Conservation (phyloP, 2,113 vertebrate species). For the Rallus limicola region DNA sequence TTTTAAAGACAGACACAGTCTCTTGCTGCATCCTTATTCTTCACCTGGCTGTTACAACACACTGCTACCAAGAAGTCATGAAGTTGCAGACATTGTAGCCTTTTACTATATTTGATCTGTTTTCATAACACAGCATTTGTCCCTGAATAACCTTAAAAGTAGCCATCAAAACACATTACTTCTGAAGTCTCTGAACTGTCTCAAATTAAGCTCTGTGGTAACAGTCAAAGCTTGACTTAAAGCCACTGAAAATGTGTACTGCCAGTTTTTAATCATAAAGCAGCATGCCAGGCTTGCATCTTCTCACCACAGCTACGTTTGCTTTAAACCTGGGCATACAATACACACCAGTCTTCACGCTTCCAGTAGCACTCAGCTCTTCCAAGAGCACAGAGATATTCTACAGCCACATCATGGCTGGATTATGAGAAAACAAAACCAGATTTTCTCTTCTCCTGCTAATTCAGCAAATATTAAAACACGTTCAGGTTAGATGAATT, state of each 20-base stretch:
- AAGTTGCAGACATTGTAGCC: not conserved
- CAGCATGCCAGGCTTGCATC: rapidly evolving
- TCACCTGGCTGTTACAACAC: not conserved
- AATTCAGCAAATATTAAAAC: not conserved
- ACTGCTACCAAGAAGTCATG: not conserved
- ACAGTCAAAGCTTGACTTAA: not conserved
- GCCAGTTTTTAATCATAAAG: not conserved
- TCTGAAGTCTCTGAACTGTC: not conserved
- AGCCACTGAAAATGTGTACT: not conserved
- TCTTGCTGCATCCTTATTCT: not conserved
- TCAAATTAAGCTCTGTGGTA: not conserved
- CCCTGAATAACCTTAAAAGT: not conserved
- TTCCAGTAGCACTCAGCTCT: not conserved
- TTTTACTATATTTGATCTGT: not conserved
- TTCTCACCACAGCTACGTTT: not conserved
- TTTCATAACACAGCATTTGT: not conserved
- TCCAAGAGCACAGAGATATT: not conserved
- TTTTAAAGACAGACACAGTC: not conserved
- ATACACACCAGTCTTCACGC: not conserved
- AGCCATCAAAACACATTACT: not conserved
- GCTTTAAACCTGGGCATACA: not conserved
- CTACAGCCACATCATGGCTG: not conserved
- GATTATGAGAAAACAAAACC: not conserved
- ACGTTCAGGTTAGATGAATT: not conserved
- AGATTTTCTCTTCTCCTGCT: not conserved